Percentiles rank a stretch among this genome's conserved stretches.
These are phyloP conservation scores for Troides aeacus DNA, from an alignment of 2,888 invertebrate genomes.

Conservation along the genomic window DNA sequence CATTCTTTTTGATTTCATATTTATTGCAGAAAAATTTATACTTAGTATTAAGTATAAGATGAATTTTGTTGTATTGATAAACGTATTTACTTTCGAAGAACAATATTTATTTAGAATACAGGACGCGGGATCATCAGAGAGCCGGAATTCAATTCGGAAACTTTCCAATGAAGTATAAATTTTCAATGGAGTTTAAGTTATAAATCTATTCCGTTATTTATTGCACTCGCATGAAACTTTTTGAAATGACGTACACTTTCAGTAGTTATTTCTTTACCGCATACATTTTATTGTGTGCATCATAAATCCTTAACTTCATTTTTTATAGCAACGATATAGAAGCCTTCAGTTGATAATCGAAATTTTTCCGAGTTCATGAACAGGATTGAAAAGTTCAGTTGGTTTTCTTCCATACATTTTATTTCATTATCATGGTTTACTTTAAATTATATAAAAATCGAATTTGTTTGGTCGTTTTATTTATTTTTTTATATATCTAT, in stretches of 20 bases:
- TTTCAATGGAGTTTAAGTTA: constrained; percentile 27
- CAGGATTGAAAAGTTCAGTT: neutral
- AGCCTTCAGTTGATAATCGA: neutral
- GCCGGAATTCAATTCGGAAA: constrained; percentile 12
- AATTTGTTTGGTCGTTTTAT: neutral
- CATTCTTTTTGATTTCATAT: neutral
- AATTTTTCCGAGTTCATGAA: neutral
- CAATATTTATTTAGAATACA: constrained; percentile 6
- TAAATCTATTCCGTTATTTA: constrained; percentile 40
- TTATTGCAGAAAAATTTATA: neutral
- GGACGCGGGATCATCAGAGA: constrained; percentile 6
- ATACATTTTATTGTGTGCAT: constrained; percentile 38
- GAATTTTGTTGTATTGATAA: neutral
- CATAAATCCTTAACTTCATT: constrained; percentile 18
- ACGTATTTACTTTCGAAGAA: neutral
- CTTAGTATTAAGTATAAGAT: neutral
- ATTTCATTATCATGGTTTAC: neutral
- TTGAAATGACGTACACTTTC: constrained; percentile 35
- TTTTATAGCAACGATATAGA: constrained; percentile 1
- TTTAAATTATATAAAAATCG: neutral
- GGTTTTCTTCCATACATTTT: neutral
- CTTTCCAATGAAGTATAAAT: constrained; percentile 14
- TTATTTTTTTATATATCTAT: neutral
- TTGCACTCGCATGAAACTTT: constrained; percentile 38
- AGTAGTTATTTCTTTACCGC: constrained; percentile 36